phyloP scores from a whole-genome alignment of 2,113 vertebrate species.

The Atlantisia rogersi region DNA sequence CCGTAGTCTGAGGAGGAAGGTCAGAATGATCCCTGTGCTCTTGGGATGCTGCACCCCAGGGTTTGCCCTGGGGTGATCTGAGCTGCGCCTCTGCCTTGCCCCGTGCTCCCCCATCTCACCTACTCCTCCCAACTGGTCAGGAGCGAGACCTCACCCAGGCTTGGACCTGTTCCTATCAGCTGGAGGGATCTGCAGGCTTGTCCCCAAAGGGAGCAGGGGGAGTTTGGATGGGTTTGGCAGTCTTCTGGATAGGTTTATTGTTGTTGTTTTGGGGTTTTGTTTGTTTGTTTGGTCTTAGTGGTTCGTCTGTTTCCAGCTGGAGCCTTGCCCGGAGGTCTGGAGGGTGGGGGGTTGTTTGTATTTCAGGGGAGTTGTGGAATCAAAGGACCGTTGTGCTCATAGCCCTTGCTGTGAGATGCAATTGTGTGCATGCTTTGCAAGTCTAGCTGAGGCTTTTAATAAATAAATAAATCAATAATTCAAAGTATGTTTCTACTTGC shows the following conservation, averaged over 20 bases:
- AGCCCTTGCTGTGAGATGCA: background rate
- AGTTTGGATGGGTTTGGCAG: background rate
- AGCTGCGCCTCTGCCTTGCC: background rate
- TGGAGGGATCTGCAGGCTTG: background rate
- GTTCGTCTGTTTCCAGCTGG: constrained; percentile 28
- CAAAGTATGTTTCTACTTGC: background rate
- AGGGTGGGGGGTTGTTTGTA: background rate
- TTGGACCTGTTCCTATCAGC: background rate
- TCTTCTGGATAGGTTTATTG: background rate
- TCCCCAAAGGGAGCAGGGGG: background rate
- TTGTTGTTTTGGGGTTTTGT: background rate
- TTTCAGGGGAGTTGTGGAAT: background rate
- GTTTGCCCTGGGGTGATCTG: background rate
- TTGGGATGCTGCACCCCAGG: rapidly evolving
- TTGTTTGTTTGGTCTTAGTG: background rate
- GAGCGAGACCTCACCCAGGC: background rate
- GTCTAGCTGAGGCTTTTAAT: background rate
- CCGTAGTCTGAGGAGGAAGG: background rate
- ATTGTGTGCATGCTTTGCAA: background rate
- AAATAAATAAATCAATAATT: no score
- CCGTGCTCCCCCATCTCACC: background rate
- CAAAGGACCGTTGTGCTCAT: background rate
- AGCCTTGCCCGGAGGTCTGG: background rate
- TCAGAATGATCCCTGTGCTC: rapidly evolving
- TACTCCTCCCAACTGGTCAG: background rate